Percentiles rank a stretch among this genome's conserved stretches.
phyloP scores from a whole-genome alignment of 2,888 invertebrate genomes.

The Orgyia antiqua region DNA sequence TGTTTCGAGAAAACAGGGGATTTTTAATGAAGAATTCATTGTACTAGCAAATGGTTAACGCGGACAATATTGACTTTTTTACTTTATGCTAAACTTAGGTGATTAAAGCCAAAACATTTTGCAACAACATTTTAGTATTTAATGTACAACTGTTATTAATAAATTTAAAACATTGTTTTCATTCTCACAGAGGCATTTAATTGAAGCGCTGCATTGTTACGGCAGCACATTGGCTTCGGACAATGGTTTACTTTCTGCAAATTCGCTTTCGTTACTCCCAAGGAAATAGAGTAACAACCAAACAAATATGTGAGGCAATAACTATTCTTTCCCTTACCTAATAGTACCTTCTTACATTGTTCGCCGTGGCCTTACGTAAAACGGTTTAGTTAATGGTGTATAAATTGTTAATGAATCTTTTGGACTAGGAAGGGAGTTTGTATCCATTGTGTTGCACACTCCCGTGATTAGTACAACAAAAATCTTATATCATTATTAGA shows the following conservation, averaged over 20 bases:
- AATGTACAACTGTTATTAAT: slow-evolving; percentile 10
- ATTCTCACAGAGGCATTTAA: slow-evolving; percentile 32
- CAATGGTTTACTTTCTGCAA: slow-evolving; percentile 51
- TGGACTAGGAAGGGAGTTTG: slow-evolving; percentile 55
- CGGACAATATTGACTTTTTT: slow-evolving; percentile 9
- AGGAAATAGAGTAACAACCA: slow-evolving; percentile 45
- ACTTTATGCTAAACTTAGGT: no score
- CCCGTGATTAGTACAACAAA: no score
- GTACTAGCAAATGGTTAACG: slow-evolving; percentile 14
- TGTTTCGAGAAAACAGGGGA: slow-evolving; percentile 45
- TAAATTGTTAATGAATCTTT: slow-evolving; percentile 61
- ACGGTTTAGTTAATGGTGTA: slow-evolving; percentile 57
- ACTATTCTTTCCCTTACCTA: slow-evolving; percentile 60
- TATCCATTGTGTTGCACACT: slow-evolving; percentile 49
- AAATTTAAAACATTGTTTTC: slow-evolving; percentile 19
- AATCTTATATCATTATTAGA: no score
- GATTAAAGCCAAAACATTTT: slow-evolving; percentile 6
- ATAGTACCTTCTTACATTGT: slow-evolving; percentile 67
- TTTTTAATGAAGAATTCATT: slow-evolving; percentile 30
- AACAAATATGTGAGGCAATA: slow-evolving; percentile 69
- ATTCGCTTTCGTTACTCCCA: slow-evolving; percentile 54
- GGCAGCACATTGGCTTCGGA: slow-evolving; percentile 26
- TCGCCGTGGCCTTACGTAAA: slow-evolving; percentile 64
- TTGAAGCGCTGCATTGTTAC: slow-evolving; percentile 28
- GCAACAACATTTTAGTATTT: slow-evolving; percentile 5